phyloP scores from a whole-genome alignment of 2,113 vertebrate genomes.

The Sturnira hondurensis region DNA sequence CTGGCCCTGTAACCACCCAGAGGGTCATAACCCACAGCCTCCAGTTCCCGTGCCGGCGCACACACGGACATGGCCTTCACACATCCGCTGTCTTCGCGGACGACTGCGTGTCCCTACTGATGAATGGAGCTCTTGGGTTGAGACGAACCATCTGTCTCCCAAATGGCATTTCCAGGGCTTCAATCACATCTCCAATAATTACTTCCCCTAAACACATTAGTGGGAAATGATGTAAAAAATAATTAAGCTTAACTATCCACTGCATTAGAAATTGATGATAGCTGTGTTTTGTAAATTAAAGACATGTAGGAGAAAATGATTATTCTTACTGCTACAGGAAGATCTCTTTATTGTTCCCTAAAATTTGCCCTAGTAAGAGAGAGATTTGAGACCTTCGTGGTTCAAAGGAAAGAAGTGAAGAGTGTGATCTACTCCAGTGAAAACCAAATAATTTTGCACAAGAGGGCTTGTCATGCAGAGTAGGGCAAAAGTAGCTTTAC shows the following conservation, averaged over 20 bases:
- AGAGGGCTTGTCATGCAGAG: background rate
- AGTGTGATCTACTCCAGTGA: too few species aligned
- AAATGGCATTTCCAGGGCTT: slow-evolving; percentile 41
- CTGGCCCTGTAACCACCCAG: background rate
- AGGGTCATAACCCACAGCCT: background rate
- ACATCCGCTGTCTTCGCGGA: background rate
- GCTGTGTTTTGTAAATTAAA: slow-evolving; percentile 56
- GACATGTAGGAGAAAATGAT: slow-evolving; percentile 38
- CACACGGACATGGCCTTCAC: background rate
- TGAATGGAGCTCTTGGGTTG: background rate
- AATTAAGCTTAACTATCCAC: slow-evolving; percentile 55
- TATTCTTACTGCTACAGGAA: background rate
- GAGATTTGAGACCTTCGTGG: background rate
- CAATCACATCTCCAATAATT: slow-evolving; percentile 49
- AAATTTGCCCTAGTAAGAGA: background rate
- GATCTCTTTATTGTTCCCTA: background rate
- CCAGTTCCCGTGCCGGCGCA: fast-evolving
- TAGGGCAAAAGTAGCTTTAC: background rate
- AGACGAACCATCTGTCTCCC: slow-evolving; percentile 57
- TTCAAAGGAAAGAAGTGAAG: background rate
- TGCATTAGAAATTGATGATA: slow-evolving; percentile 54
- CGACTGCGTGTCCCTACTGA: background rate
- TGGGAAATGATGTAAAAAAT: slow-evolving; percentile 67
- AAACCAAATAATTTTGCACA: background rate
- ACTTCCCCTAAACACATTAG: slow-evolving; percentile 51